Percentiles rank a stretch among this genome's conserved stretches.
These are phyloP conservation scores for Poecilia gillii DNA, from an alignment of 2,797 vertebrate species.

Conservation along the genomic window DNA sequence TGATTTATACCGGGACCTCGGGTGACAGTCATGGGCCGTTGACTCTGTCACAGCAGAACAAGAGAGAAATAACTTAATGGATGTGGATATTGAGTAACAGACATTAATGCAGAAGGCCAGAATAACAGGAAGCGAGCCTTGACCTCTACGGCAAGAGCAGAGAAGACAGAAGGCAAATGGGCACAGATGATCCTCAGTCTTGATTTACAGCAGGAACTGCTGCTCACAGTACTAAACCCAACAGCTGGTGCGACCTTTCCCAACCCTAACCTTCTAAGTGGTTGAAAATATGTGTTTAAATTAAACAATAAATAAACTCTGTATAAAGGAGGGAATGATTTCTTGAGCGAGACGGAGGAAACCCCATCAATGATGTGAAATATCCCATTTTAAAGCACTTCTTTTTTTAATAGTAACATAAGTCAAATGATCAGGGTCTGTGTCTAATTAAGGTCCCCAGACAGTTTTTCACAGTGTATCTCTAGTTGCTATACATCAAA, in stretches of 20 bases:
- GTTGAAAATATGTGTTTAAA: background rate
- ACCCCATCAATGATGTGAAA: background rate
- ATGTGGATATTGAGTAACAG: conserved; percentile 69
- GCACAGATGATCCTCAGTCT: conserved; percentile 40
- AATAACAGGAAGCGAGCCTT: conserved; percentile 79
- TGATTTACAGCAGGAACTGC: conserved; percentile 39
- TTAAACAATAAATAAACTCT: background rate
- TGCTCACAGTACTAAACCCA: conserved; percentile 10
- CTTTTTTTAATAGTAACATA: background rate
- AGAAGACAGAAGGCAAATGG: conserved; percentile 26
- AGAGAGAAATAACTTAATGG: conserved; percentile 72
- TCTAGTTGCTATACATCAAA: background rate
- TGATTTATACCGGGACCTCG: conserved; percentile 73
- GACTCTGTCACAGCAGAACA: conserved; percentile 71
- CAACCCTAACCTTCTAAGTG: background rate
- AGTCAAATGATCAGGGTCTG: background rate
- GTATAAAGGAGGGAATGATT: background rate
- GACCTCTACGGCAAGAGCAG: conserved; percentile 55
- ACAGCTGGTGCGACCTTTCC: conserved; percentile 13
- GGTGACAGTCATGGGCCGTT: conserved; percentile 72
- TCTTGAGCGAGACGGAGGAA: background rate
- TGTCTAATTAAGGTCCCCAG: background rate
- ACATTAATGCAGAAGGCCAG: conserved; percentile 66
- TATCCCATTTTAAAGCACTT: background rate
- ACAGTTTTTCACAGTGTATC: background rate